Base-by-base conservation (phyloP, 2,113 vertebrate genomes). In the Hippoglossus stenolepis region DNA sequence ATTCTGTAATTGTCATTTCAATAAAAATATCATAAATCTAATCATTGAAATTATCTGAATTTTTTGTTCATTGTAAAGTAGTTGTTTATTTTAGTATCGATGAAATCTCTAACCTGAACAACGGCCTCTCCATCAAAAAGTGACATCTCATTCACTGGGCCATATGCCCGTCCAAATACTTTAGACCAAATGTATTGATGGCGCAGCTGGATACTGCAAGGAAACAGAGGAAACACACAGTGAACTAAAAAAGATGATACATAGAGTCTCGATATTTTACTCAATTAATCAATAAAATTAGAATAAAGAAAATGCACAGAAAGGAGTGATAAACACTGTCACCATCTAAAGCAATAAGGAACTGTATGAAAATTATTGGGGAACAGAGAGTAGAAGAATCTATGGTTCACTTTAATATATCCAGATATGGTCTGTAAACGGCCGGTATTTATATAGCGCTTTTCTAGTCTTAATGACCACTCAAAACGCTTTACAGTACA, bases 141-240 rank as follows among this genome's bases (percentile, higher is more conserved):
- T 0, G 38, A 1, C 11, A 91, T 14, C 54, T 84, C 53, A 0
- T 28, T 18, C 2, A 0, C 0, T 1, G 0, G 0, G 1, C 71
- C 70, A 40, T 1, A 0, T 14, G 0, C 0, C 0, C 3, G 14
- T 11, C 90, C 89, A 31, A 59, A 1, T 3, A 13, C 0, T 18
- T 1, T 0, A 2, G 69, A 23, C 85, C 85, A 91, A 5, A n/a
- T 21, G 26, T 28, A 6, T 0, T 21, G 21, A 8, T 85, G 73
- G 3, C 20, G 7, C 0, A 92, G 0, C 58, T 80, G 84, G 11
- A 92, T 8, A 13, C 89, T 92, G 38, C 57, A 73, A 13, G 24
- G n/a, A 59, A 11, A 79, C 14, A 70, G 13, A 70, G 31, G 17
- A 31, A 28, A 54, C 23, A 51, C 20, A 43, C n/a, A 15, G 24